Percentiles rank a stretch among this genome's conserved stretches.
Evolutionary conservation across 2,888 invertebrate species (phyloP).

Genomic region (Pantelozetes paolii): DNA sequence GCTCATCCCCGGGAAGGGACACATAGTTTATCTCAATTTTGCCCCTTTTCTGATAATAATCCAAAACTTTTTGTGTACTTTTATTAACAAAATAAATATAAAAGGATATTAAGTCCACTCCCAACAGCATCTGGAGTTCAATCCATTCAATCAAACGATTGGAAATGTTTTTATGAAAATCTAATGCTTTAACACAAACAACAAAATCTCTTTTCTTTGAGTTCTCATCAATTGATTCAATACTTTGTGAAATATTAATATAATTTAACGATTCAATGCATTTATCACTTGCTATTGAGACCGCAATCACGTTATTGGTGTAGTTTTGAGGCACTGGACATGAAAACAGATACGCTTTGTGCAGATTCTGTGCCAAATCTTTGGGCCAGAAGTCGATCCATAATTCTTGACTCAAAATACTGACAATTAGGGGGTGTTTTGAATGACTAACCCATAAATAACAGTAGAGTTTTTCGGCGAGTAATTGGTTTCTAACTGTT

Average conservation of each 20-base stretch:
- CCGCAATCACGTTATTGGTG: conserved; percentile 51
- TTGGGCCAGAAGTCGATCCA: conserved; percentile 45
- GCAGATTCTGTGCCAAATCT: conserved; percentile 47
- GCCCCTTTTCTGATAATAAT: conserved; percentile 59
- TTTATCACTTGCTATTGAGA: conserved; percentile 58
- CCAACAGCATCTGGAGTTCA: conserved; percentile 74
- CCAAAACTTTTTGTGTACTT: conserved; percentile 71
- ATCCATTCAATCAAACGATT: conserved; percentile 89
- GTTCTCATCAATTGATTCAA: no score
- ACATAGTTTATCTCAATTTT: conserved; percentile 71
- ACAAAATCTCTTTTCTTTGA: conserved; percentile 57
- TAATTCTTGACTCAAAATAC: conserved; percentile 38
- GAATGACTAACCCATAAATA: conserved; percentile 35
- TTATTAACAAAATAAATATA: conserved; percentile 78
- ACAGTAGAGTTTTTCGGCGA: conserved; percentile 40
- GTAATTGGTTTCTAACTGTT: conserved; percentile 43
- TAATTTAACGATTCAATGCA: conserved; percentile 57
- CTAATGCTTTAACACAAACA: conserved; percentile 68
- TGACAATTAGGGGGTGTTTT: conserved; percentile 10
- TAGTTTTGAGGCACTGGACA: conserved; percentile 60
- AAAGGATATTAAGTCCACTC: conserved; percentile 83
- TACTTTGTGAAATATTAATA: conserved; percentile 51
- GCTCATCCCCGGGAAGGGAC: conserved; percentile 81
- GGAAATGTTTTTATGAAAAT: conserved; percentile 69
- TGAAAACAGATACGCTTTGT: conserved; percentile 62